A percentile compares a stretch with the other conserved stretches of the same genome.
Conservation (phyloP, 2,888 invertebrate genomes). For the Diarsia brunnea region DNA sequence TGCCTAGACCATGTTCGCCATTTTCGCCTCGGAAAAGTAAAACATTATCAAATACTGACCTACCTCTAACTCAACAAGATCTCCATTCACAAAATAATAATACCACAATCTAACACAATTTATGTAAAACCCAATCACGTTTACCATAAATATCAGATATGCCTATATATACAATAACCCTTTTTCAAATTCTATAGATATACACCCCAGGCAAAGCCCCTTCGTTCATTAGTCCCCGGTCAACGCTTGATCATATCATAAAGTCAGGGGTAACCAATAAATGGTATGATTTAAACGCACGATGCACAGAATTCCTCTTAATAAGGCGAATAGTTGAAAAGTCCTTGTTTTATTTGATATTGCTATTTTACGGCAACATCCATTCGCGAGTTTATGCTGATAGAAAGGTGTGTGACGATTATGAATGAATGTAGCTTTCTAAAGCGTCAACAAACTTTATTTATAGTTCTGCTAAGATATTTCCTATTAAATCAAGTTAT, state of each 20-base stretch:
- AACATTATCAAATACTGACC: not conserved
- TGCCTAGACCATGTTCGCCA: not conserved
- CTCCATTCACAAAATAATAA: slow-evolving; percentile 17
- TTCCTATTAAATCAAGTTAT: not conserved
- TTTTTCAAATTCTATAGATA: slow-evolving; percentile 28
- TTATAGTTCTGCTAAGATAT: slow-evolving; percentile 5
- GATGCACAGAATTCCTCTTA: slow-evolving; percentile 3
- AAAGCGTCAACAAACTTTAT: slow-evolving; percentile 13
- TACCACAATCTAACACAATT: slow-evolving; percentile 2
- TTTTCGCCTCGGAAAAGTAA: not conserved
- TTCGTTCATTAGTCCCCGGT: slow-evolving; percentile 44
- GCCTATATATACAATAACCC: not conserved
- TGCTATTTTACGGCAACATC: slow-evolving; percentile 22
- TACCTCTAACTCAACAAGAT: slow-evolving; percentile 1
- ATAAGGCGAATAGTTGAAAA: slow-evolving; percentile 14
- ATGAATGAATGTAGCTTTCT: not conserved
- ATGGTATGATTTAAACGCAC: slow-evolving; percentile 46
- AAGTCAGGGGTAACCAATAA: slow-evolving; percentile 49
- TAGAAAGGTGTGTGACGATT: not conserved
- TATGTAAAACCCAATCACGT: slow-evolving; percentile 29
- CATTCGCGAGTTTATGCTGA: slow-evolving; percentile 18
- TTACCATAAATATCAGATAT: slow-evolving; percentile 37
- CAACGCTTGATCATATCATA: slow-evolving; percentile 24
- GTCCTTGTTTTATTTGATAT: slow-evolving; percentile 13
- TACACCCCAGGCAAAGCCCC: not conserved